A percentile compares a stretch with the other conserved stretches of the same genome.
These are phyloP conservation scores for Muschampia plurimacula DNA, from an alignment of 2,888 invertebrate genomes.

Conservation along the genomic window DNA sequence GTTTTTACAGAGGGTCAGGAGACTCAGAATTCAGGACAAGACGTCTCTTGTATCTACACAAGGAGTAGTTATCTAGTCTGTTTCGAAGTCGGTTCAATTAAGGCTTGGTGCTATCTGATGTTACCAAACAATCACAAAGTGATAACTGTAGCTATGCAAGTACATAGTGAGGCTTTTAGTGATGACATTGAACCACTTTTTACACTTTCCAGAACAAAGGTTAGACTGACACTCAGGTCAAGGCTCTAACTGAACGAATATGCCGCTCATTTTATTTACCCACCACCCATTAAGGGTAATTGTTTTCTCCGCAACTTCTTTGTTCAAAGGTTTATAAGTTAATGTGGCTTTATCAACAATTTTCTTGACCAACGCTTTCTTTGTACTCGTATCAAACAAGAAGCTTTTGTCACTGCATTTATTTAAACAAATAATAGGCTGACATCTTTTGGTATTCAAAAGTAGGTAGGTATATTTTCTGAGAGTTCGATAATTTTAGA, in stretches of 20 bases:
- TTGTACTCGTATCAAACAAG: neutral
- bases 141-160: neutral
- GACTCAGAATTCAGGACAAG: too few relatives aligned
- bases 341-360: constrained; percentile 28
- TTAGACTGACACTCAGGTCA: constrained; percentile 37
- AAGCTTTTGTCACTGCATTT: neutral
- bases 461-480: too few relatives aligned
- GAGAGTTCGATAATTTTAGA: too few relatives aligned
- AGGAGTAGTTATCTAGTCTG: too few relatives aligned
- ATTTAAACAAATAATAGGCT: neutral
- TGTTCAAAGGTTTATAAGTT: constrained; percentile 39
- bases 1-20: too few relatives aligned
- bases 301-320: constrained; percentile 55
- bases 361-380: constrained; percentile 13
- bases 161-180: constrained; percentile 21
- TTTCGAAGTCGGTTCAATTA: too few relatives aligned
- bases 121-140: neutral
- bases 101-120: neutral
- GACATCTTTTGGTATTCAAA: neutral
- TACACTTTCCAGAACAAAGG: constrained; percentile 38
- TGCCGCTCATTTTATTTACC: constrained; percentile 73
- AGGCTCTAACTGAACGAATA: constrained; percentile 20
- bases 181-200: constrained; percentile 25
- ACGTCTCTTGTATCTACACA: too few relatives aligned
- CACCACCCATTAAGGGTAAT: constrained; percentile 70